Percentiles rank a stretch among this genome's conserved stretches.
phyloP scores from a whole-genome alignment of 2,888 invertebrate genomes.

The Phoronis australis region DNA sequence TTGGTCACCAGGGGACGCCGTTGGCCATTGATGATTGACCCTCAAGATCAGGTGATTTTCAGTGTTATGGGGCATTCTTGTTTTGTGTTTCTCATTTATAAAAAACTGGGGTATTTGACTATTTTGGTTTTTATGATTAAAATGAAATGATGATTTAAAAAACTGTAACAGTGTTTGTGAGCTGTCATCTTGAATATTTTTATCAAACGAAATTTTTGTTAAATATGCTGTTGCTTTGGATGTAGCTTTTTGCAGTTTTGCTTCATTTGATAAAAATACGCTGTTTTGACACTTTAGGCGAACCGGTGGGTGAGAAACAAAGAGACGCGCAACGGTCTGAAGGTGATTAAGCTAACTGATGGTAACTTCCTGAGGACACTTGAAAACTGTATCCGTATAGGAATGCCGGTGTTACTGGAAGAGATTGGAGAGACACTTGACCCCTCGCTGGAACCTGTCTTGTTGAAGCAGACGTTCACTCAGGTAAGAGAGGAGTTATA shows the following conservation, averaged over 20 bases:
- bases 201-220: too few species aligned
- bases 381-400: conserved; percentile 53
- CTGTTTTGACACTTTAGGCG: conserved; percentile 28
- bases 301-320: conserved; percentile 52
- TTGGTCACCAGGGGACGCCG: conserved; percentile 51
- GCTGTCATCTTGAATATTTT: too few species aligned
- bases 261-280: too few species aligned
- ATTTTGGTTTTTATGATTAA: too few species aligned
- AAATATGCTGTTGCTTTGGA: too few species aligned
- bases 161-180: too few species aligned
- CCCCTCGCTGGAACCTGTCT: conserved; percentile 52
- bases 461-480: conserved; percentile 69
- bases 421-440: conserved; percentile 51
- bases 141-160: too few species aligned
- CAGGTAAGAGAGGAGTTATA: conserved; percentile 56
- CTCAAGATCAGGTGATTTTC: conserved; percentile 51
- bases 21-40: conserved; percentile 56
- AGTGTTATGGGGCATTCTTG: not conserved
- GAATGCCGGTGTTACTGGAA: conserved; percentile 53
- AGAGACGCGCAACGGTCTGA: conserved; percentile 47
- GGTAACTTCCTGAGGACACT: conserved; percentile 49
- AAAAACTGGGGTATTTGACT: not conserved
- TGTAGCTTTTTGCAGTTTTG: too few species aligned
- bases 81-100: not conserved
- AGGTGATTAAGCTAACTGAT: conserved; percentile 52